These are phyloP conservation scores for Thalassarche chlororhynchos DNA, from an alignment of 2,113 vertebrate genomes.

Conservation along the genomic window DNA sequence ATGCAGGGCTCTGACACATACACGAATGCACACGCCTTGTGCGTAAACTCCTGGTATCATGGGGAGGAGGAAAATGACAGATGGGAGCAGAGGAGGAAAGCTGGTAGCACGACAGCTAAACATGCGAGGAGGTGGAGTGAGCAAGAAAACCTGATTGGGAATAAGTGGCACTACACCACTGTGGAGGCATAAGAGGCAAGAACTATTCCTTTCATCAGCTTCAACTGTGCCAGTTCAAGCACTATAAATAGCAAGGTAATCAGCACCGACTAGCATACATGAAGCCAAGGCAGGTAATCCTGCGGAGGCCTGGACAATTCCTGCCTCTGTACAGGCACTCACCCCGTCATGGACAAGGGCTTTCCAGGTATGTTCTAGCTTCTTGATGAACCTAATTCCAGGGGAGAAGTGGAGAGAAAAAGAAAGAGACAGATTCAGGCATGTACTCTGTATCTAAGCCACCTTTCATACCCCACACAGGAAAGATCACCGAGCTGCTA, in stretches of 20 bases:
- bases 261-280: background rate
- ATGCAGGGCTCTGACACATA: background rate
- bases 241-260: background rate
- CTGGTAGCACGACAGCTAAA: background rate
- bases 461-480: background rate
- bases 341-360: constrained; percentile 97
- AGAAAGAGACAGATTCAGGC: background rate
- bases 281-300: background rate
- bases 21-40: background rate
- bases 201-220: background rate
- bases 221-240: background rate
- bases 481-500: background rate
- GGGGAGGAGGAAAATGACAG: background rate
- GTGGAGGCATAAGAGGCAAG: background rate
- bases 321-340: constrained; percentile 63
- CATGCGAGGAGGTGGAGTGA: background rate
- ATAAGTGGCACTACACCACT: background rate
- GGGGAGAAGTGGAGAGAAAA: background rate
- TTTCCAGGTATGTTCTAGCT: constrained; percentile 98
- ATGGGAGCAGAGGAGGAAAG: background rate
- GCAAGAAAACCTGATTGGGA: background rate
- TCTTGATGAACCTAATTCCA: constrained; percentile 92
- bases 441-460: background rate
- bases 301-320: background rate
- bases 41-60: background rate